phyloP scores from a whole-genome alignment of 1,140 invertebrate genomes.

The Palaemon carinicauda region DNA sequence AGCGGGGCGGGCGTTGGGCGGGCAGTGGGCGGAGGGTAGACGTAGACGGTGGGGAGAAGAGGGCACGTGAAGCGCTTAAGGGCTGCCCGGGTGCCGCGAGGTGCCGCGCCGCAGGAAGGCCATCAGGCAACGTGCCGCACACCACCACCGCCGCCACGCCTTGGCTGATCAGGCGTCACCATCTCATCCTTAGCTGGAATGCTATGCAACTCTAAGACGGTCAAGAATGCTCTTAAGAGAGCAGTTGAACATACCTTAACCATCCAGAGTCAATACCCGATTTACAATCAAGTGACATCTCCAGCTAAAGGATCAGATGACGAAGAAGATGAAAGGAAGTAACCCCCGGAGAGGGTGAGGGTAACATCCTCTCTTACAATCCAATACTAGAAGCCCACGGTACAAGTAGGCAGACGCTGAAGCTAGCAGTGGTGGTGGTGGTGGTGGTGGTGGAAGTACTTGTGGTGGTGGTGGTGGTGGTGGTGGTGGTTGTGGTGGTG shows the following conservation, averaged over 20 bases:
- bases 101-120: constrained; percentile 54
- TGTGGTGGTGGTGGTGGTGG: constrained; percentile 54
- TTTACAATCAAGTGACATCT: constrained; percentile 10
- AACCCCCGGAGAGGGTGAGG: background rate
- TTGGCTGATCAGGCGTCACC: constrained; percentile 24
- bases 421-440: constrained; percentile 48
- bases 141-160: constrained; percentile 49
- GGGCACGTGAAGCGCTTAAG: constrained; percentile 56
- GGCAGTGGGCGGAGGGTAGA: constrained; percentile 58
- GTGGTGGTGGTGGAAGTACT: constrained; percentile 40
- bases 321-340: constrained; percentile 27
- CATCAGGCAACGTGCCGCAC: constrained; percentile 55
- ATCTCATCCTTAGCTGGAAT: background rate
- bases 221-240: constrained; percentile 8
- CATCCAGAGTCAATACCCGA: background rate
- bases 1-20: constrained; percentile 55
- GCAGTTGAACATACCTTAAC: constrained; percentile 5
- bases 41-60: constrained; percentile 57
- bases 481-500: constrained; percentile 53
- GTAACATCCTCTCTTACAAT: constrained; percentile 29
- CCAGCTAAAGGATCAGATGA: constrained; percentile 32
- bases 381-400: constrained; percentile 38
- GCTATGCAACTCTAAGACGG: background rate
- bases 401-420: constrained; percentile 36
- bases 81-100: constrained; percentile 54